These are phyloP conservation scores for Pipistrellus nathusii DNA, from an alignment of 2,797 vertebrate genomes.

Conservation along the genomic window DNA sequence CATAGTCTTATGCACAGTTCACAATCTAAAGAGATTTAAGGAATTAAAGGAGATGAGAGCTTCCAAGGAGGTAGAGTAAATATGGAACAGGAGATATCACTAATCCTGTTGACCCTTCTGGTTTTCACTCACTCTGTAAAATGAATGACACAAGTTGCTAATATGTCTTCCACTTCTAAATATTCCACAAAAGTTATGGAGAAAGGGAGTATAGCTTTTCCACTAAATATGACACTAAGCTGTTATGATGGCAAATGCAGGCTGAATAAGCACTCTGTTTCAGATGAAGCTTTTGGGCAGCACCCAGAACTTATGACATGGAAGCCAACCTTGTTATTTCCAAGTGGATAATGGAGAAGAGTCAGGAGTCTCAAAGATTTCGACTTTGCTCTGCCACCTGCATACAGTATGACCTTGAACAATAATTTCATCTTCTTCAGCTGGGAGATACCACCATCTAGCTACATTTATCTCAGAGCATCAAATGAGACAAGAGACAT, in stretches of 20 bases:
- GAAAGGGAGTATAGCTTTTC: neutral
- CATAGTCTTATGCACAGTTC: neutral
- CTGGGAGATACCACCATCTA: neutral
- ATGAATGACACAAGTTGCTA: neutral
- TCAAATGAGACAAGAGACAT: neutral
- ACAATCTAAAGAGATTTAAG: neutral
- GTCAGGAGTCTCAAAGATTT: slow-evolving; percentile 14
- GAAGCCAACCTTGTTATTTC: neutral
- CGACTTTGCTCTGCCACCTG: slow-evolving; percentile 5
- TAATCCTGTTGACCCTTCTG: neutral
- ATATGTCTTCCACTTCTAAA: neutral
- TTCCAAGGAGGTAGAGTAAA: neutral
- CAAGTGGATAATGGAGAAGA: neutral
- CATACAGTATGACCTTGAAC: slow-evolving; percentile 18
- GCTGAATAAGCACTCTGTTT: neutral
- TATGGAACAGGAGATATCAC: neutral
- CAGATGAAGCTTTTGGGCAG: neutral
- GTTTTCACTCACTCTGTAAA: neutral
- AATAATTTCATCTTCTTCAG: slow-evolving; percentile 30
- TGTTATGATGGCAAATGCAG: neutral
- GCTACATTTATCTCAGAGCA: neutral
- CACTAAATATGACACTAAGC: slow-evolving; percentile 5
- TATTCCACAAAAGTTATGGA: neutral
- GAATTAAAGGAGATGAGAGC: neutral
- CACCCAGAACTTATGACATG: neutral